Percentiles rank a stretch among this genome's conserved stretches.
Conservation (phyloP, 2,888 invertebrate species). For the Metalampra italica region DNA sequence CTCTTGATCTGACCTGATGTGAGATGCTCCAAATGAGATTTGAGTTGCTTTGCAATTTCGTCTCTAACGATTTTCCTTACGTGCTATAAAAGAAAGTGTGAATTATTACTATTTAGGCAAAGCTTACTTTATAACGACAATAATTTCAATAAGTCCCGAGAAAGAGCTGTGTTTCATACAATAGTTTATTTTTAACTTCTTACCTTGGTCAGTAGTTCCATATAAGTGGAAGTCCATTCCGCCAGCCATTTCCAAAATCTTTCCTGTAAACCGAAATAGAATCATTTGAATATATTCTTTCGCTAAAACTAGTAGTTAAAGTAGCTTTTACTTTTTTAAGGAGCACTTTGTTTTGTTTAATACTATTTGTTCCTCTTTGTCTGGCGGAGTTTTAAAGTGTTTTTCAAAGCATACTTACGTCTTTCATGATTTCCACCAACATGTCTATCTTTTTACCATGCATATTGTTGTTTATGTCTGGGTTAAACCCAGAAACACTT, state of each 20-base stretch:
- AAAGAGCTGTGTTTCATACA: no score
- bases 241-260: constrained; percentile 39
- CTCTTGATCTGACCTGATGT: background rate
- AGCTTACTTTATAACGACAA: no score
- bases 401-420: constrained; percentile 17
- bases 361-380: no score
- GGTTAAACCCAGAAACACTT: background rate
- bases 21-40: background rate
- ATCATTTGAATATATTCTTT: background rate
- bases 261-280: constrained; percentile 26
- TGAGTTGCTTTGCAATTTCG: background rate
- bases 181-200: constrained; percentile 1
- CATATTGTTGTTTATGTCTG: background rate
- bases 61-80: background rate
- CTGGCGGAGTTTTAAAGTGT: no score
- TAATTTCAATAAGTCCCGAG: no score
- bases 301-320: no score
- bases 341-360: no score
- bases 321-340: no score
- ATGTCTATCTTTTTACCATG: constrained; percentile 8
- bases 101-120: no score
- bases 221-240: constrained; percentile 30
- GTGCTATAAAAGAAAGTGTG: background rate
- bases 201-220: constrained; percentile 33
- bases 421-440: constrained; percentile 23